Percentiles rank a stretch among this genome's conserved stretches.
Conservation (phyloP, 2,113 vertebrate species). For the Pogona vitticeps region DNA sequence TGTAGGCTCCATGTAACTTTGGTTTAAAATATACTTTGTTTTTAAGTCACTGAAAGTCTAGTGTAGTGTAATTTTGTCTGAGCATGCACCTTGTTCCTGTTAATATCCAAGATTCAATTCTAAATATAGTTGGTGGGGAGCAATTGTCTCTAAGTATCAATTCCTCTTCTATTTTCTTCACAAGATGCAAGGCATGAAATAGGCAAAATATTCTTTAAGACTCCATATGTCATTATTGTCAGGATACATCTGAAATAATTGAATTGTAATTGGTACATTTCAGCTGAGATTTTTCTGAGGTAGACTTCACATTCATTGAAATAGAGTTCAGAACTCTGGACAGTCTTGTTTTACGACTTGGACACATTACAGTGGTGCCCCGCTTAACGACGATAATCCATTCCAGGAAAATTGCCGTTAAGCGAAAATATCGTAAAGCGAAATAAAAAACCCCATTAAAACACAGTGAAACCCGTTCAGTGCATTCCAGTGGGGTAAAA, state of each 20-base stretch:
- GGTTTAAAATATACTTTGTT: slow-evolving; percentile 26
- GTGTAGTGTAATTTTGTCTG: neutral
- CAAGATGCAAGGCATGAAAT: neutral
- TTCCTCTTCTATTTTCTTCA: neutral
- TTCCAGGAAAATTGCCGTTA: too few relatives aligned
- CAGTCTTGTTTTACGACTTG: too few relatives aligned
- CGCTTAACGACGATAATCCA: too few relatives aligned
- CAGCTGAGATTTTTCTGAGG: neutral
- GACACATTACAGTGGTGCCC: too few relatives aligned
- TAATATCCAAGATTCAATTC: slow-evolving; percentile 32
- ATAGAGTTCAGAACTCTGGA: too few relatives aligned
- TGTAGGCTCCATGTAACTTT: neutral
- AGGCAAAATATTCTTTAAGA: neutral
- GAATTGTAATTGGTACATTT: neutral
- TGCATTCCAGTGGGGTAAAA: too few relatives aligned
- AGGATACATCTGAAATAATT: neutral
- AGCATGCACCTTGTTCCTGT: slow-evolving; percentile 32
- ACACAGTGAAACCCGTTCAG: too few relatives aligned
- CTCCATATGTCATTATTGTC: neutral
- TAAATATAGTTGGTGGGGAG: neutral
- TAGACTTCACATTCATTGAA: neutral
- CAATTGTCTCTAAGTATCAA: neutral
- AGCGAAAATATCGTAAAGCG: too few relatives aligned
- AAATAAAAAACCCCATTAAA: too few relatives aligned
- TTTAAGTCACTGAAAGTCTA: slow-evolving; percentile 39